These are phyloP conservation scores for Takifugu flavidus DNA, from an alignment of 2,113 vertebrate species.

Conservation along the genomic window DNA sequence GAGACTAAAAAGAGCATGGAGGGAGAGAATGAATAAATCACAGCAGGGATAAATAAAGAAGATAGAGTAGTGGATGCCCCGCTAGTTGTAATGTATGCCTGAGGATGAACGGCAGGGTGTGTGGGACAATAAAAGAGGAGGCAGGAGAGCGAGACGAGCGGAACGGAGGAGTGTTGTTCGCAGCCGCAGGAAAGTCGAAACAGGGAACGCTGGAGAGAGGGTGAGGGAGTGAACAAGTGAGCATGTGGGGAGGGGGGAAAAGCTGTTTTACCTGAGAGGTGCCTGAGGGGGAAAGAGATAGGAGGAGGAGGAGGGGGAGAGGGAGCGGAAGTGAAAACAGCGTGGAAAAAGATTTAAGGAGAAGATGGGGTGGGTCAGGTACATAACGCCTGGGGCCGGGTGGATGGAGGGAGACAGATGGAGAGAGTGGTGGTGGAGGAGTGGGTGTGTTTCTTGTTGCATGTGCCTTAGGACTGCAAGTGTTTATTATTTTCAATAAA, in stretches of 20 bases:
- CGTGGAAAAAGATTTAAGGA: conserved; percentile 51
- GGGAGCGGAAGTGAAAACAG: conserved; percentile 46
- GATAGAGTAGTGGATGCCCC: conserved; percentile 38
- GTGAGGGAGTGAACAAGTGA: conserved; percentile 14
- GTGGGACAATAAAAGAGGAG: conserved; percentile 53
- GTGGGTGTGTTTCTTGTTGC: conserved; percentile 8
- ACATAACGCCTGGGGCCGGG: conserved; percentile 36
- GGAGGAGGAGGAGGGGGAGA: conserved; percentile 21
- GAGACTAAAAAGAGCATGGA: conserved; percentile 26
- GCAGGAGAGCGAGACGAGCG: conserved; percentile 36
- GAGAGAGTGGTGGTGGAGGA: conserved; percentile 23
- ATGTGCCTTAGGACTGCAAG: conserved; percentile 6
- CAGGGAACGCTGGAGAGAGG: conserved; percentile 4
- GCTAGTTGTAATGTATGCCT: conserved; percentile 52
- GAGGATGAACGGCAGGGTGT: conserved; percentile 50
- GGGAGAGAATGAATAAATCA: conserved; percentile 52
- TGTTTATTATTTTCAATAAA: background rate
- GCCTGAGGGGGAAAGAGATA: conserved; percentile 49
- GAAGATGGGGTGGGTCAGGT: conserved; percentile 51
- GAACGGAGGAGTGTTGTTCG: conserved; percentile 21
- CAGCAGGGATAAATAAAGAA: conserved; percentile 62
- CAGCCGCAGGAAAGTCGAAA: conserved; percentile 32
- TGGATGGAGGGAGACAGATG: conserved; percentile 45
- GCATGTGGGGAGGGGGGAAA: conserved; percentile 1
- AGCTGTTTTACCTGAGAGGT: conserved; percentile 49